Base-by-base conservation (phyloP, 2,888 invertebrate species). In the Orthonevra nobilis region DNA sequence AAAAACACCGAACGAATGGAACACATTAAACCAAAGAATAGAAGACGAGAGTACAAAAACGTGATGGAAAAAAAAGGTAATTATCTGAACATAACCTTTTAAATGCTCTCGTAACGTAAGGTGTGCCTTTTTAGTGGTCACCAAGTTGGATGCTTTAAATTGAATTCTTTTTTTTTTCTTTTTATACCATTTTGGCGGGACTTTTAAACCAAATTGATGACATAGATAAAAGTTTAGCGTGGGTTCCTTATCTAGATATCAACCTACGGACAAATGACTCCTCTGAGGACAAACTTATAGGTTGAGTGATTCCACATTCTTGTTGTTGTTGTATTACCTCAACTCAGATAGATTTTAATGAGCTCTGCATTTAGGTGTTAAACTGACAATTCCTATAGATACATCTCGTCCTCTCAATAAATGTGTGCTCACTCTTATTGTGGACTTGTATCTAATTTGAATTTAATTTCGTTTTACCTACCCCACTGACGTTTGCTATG, bases 211-310 rank as follows among this genome's bases (percentile, higher is more conserved):
- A 42, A 79, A 73, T 79, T 79, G 79, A 79, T 79, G 79, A 79
- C 79, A 79, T 73, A 79, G 79, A 79, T 79, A 79, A 79, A 79
- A 79, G 79, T 61, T 79, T 73, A 56, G 79, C 79, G 79, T 79
- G 79, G 79, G 73, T 63, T 61, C 66, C 23, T 79, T 79, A 79
- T 79, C 79, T 68, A 42, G 48, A 61, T 60, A 52, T 66, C 48
- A 36, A 19, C 52, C 66, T 28, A 60, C 52, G 40, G 58, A 66
- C 64, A 72, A 77, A 72, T 64, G 70, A 58, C 42, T 70, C 23
- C 50, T 17, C 0, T 36, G 34, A 38, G 54, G 42, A 23, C 23
- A 5, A 36, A 58, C 36, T 32, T 48, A 20, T 46, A 48, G 79
- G 32, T 66, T 66, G 79, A 73, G 73, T 79, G 79, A 73, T 54